phyloP scores from a whole-genome alignment of 2,888 invertebrate species.

The Idaea straminata region DNA sequence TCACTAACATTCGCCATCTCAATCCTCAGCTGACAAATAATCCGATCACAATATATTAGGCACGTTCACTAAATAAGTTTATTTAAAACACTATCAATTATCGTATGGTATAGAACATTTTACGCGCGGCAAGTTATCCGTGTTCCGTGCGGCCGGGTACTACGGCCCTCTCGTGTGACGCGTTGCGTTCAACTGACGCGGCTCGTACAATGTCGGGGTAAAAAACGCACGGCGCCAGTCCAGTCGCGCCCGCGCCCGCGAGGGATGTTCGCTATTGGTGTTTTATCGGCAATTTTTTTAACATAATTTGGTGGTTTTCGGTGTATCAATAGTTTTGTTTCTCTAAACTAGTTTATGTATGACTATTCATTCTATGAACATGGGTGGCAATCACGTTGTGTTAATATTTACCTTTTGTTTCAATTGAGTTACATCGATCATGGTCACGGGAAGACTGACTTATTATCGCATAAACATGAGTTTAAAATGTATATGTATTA shows the following conservation, averaged over 20 bases:
- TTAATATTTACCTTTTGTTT: too few species aligned
- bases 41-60: constrained; percentile 33
- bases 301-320: neutral
- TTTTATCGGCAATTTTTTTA: constrained; percentile 6
- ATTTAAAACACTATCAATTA: constrained; percentile 32
- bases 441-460: too few species aligned
- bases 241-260: constrained; percentile 58
- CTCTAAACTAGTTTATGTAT: too few species aligned
- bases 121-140: constrained; percentile 41
- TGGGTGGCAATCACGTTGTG: too few species aligned
- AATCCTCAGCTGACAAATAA: constrained; percentile 37
- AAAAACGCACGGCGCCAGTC: constrained; percentile 77
- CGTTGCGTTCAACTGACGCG: constrained; percentile 59
- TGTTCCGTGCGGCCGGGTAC: constrained; percentile 15
- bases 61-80: constrained; percentile 2
- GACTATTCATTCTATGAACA: too few species aligned
- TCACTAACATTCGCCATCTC: constrained; percentile 66
- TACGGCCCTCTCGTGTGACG: constrained; percentile 26
- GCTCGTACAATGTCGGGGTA: constrained; percentile 60
- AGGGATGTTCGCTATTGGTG: constrained; percentile 57
- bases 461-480: too few species aligned
- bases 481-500: too few species aligned
- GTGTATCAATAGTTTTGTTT: too few species aligned
- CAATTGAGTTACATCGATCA: too few species aligned
- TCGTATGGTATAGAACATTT: constrained; percentile 44